These are phyloP conservation scores for Eugnorisma glareosa DNA, from an alignment of 2,888 invertebrate genomes.

Conservation along the genomic window DNA sequence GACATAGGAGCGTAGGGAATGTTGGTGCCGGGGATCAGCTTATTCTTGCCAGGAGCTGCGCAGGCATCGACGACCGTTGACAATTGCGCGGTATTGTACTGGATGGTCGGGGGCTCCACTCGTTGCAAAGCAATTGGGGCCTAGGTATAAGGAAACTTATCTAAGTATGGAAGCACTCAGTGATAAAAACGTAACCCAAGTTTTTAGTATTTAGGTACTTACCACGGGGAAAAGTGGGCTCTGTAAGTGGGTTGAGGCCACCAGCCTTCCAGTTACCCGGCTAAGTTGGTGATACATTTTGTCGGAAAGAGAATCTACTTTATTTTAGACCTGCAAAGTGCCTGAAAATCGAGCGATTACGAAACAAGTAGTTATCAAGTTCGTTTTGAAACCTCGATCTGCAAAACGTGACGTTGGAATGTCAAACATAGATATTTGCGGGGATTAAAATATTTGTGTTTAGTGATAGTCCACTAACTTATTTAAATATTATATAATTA, in stretches of 20 bases:
- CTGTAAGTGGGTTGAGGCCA: constrained; percentile 83
- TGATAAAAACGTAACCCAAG: constrained; percentile 58
- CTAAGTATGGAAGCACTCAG: constrained; percentile 14
- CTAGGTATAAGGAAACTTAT: constrained; percentile 69
- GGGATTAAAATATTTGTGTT: neutral
- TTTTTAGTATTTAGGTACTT: constrained; percentile 68
- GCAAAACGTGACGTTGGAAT: constrained; percentile 10
- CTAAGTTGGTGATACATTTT: constrained; percentile 89
- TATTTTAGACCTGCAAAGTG: constrained; percentile 60
- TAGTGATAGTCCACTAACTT: accelerated
- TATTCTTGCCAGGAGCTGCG: constrained; percentile 77
- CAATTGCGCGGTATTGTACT: constrained; percentile 83
- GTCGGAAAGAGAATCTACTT: constrained; percentile 54
- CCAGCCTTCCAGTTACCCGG: constrained; percentile 85
- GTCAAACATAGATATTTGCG: neutral
- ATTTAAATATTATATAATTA: neutral
- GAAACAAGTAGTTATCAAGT: constrained; percentile 83
- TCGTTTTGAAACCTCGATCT: constrained; percentile 73
- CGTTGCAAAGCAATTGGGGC: constrained; percentile 87
- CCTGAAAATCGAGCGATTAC: constrained; percentile 82
- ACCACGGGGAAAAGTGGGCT: constrained; percentile 87
- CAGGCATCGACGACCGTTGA: constrained; percentile 85
- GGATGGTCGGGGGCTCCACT: constrained; percentile 83
- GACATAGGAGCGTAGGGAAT: constrained; percentile 81
- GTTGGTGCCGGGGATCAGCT: constrained; percentile 85